Percentiles rank a stretch among this genome's conserved stretches.
These are phyloP conservation scores for Platycnemis pennipes DNA, from an alignment of 2,888 invertebrate genomes.

Conservation along the genomic window DNA sequence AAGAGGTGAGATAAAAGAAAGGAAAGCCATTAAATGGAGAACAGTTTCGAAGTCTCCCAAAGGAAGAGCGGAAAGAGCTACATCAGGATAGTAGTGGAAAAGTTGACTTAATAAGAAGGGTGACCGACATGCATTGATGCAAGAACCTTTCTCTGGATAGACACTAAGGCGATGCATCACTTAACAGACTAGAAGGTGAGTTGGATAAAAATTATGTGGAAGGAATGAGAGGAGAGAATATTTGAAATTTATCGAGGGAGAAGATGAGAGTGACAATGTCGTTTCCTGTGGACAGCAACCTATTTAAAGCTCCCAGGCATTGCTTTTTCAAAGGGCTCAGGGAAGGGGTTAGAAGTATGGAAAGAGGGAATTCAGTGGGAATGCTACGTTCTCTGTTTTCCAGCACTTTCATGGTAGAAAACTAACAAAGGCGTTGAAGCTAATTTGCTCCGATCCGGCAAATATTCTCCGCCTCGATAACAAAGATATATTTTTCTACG, in stretches of 20 bases:
- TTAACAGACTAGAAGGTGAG: background rate
- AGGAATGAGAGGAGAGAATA: background rate
- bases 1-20: background rate
- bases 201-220: background rate
- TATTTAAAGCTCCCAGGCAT: background rate
- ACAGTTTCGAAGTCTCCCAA: too few species aligned
- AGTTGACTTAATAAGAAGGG: conserved; percentile 16
- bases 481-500: too few species aligned
- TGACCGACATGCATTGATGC: background rate
- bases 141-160: background rate
- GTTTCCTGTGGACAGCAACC: background rate
- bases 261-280: background rate
- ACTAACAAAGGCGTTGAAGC: too few species aligned
- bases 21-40: background rate
- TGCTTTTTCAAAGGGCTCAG: background rate
- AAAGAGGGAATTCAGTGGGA: background rate
- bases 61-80: background rate
- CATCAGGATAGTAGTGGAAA: background rate
- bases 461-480: too few species aligned
- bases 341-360: background rate
- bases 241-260: background rate
- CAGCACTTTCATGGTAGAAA: too few species aligned
- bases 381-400: too few species aligned
- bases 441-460: too few species aligned
- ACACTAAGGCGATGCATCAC: background rate